Evolutionary conservation across 92 coral and sea anemone genomes (phyloP).

Genomic region (Isaurus tuberculatus): DNA sequence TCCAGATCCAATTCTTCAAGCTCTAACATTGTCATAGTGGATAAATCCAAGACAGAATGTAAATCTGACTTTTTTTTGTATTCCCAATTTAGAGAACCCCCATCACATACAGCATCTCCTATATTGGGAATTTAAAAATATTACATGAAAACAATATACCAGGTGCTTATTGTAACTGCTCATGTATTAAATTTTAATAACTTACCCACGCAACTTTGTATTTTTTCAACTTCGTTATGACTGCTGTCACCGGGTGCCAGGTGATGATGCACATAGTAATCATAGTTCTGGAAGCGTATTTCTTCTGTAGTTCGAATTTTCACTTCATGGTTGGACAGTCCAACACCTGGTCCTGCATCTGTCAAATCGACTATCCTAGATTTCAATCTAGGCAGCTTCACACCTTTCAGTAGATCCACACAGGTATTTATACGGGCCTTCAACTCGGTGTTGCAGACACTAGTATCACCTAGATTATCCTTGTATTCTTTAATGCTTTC

Average conservation of each 20-base stretch:
- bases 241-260: conserved; percentile 34
- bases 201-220: conserved; percentile 15
- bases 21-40: conserved; percentile 3
- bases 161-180: conserved; percentile 18
- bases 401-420: conserved; percentile 3
- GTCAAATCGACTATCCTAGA: conserved; percentile 15
- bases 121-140: conserved; percentile 5
- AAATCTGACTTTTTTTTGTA: conserved; percentile 6
- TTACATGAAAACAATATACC: neutral
- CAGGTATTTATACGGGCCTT: conserved; percentile 13
- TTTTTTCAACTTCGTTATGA: conserved; percentile 19
- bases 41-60: neutral
- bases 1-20: conserved; percentile 23
- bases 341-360: conserved; percentile 41
- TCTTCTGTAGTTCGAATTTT: neutral
- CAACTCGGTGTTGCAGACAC: conserved; percentile 12
- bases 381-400: neutral
- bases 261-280: conserved; percentile 12
- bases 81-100: neutral
- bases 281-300: conserved; percentile 2
- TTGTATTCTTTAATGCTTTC: conserved; percentile 6
- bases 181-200: neutral
- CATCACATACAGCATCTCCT: conserved; percentile 23
- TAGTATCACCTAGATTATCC: conserved; percentile 3
- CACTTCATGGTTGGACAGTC: conserved; percentile 8